Conservation (phyloP, 2,888 invertebrate genomes). For the Epiblema foenella region DNA sequence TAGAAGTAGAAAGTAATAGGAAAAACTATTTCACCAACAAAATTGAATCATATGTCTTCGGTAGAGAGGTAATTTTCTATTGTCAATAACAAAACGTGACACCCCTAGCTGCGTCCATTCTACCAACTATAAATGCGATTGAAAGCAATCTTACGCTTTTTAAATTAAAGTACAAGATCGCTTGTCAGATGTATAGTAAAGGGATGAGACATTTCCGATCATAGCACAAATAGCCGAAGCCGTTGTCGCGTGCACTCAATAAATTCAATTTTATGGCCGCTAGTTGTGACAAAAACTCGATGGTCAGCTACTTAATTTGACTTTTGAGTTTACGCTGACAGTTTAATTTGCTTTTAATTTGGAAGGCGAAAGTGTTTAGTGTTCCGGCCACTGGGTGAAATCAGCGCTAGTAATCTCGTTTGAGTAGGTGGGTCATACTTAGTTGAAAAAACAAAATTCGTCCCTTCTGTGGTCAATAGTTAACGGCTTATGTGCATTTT, state of each 20-base stretch:
- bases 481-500: too few relatives aligned
- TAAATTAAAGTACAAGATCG: conserved; percentile 12
- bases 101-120: neutral
- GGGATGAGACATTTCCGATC: conserved; percentile 52
- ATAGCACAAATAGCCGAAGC: conserved; percentile 54
- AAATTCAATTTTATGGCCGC: conserved; percentile 76
- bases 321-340: conserved; percentile 15
- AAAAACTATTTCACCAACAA: neutral
- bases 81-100: conserved; percentile 1
- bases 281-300: conserved; percentile 46
- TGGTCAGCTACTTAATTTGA: conserved; percentile 59
- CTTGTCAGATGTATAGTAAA: conserved; percentile 35
- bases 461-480: too few relatives aligned
- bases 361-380: conserved; percentile 29
- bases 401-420: neutral
- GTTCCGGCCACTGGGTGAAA: conserved; percentile 11
- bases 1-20: conserved; percentile 32
- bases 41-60: neutral
- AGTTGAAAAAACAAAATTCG: too few relatives aligned
- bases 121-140: neutral
- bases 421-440: neutral
- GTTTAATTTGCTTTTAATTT: conserved; percentile 36
- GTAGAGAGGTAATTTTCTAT: conserved; percentile 8
- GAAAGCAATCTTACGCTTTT: neutral
- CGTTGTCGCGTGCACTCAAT: conserved; percentile 70